Evolutionary conservation across 1,140 invertebrate species (phyloP).

Genomic region (Anthonomus grandis): DNA sequence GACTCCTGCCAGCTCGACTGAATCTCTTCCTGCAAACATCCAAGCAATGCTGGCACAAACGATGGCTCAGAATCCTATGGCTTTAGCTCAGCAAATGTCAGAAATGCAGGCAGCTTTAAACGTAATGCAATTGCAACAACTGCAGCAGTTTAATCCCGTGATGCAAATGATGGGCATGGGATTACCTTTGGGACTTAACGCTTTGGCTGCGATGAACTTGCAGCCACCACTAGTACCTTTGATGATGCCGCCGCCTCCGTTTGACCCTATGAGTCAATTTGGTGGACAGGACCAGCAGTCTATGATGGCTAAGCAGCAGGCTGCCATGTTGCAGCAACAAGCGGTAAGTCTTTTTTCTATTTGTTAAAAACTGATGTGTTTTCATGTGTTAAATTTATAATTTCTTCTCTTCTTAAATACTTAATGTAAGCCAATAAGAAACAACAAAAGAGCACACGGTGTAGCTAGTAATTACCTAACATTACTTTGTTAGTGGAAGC

Average conservation of each 20-base stretch:
- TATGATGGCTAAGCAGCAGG: conserved; percentile 66
- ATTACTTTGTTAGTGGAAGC: conserved; percentile 5
- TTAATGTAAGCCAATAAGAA: not conserved
- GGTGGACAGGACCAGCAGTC: conserved; percentile 53
- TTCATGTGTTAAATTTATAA: not conserved
- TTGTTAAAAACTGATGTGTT: not conserved
- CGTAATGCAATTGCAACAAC: conserved; percentile 83
- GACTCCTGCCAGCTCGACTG: conserved; percentile 64
- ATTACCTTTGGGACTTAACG: conserved; percentile 77
- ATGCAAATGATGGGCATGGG: conserved; percentile 82
- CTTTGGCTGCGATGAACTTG: conserved; percentile 82
- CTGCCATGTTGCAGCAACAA: conserved; percentile 67
- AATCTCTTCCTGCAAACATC: conserved; percentile 54
- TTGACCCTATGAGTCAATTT: conserved; percentile 63
- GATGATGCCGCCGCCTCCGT: conserved; percentile 82
- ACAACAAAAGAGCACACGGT: not conserved
- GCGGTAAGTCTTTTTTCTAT: conserved; percentile 54
- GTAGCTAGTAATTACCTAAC: conserved; percentile 2
- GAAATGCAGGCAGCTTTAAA: conserved; percentile 84
- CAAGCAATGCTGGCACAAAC: conserved; percentile 51
- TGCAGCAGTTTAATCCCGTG: conserved; percentile 77
- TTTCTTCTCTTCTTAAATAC: too few relatives aligned
- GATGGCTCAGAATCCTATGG: conserved; percentile 54
- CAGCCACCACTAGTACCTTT: conserved; percentile 84
- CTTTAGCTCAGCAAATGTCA: conserved; percentile 74